These are phyloP conservation scores for Thamnophis elegans DNA, from an alignment of 2,797 vertebrate genomes.

Conservation along the genomic window DNA sequence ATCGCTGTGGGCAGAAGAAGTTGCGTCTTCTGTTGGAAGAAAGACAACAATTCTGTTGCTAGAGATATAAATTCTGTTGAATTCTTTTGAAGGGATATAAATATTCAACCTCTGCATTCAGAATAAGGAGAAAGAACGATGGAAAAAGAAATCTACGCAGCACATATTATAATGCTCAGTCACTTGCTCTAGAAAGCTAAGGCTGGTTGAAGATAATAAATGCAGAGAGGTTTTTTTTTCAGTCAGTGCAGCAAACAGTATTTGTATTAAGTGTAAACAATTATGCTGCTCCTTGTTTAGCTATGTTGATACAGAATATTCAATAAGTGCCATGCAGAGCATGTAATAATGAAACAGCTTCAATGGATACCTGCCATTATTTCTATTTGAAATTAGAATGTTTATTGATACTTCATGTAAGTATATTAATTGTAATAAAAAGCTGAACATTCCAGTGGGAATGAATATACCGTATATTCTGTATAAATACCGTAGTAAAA, in stretches of 20 bases:
- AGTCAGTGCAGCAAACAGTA: not conserved
- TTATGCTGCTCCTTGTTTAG: not conserved
- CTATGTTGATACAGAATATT: not conserved
- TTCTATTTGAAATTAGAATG: not conserved
- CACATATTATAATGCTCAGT: not conserved
- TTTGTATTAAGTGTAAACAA: rapidly evolving
- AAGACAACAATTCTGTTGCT: constrained; percentile 14
- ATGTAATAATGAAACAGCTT: not conserved
- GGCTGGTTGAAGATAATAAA: constrained; percentile 6
- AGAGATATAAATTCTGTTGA: not conserved
- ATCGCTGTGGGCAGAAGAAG: not conserved
- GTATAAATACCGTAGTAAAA: not conserved
- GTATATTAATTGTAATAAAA: not conserved
- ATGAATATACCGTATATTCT: not conserved
- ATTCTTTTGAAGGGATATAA: not conserved
- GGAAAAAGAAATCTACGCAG: not conserved
- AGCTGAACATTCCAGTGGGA: not conserved
- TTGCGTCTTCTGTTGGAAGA: constrained; percentile 2
- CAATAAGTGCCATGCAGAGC: rapidly evolving
- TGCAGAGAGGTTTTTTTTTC: not conserved
- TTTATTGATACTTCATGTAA: not conserved
- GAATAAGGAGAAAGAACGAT: not conserved
- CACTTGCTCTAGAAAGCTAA: not conserved
- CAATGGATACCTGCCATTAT: not conserved
- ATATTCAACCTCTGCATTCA: not conserved